phyloP scores from a whole-genome alignment of 1,140 invertebrate species.

The Orius laevigatus region DNA sequence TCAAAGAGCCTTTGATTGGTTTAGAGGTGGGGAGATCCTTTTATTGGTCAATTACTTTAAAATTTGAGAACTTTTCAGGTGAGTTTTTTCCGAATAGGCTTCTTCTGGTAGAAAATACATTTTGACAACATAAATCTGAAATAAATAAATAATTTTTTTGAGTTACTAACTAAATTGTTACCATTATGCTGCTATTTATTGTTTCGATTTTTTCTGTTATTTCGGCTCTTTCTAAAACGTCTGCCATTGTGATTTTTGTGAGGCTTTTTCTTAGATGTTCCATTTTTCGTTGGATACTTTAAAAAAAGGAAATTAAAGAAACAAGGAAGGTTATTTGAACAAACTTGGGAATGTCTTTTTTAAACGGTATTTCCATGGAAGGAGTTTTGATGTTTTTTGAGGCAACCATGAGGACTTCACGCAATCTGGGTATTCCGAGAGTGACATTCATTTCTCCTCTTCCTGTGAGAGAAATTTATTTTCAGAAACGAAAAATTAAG shows the following conservation, averaged over 20 bases:
- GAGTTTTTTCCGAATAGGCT: conserved; percentile 52
- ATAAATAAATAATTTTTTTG: conserved; percentile 31
- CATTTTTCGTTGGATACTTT: conserved; percentile 35
- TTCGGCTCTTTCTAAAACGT: conserved; percentile 61
- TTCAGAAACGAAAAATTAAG: not conserved
- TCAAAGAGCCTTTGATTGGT: too few relatives aligned
- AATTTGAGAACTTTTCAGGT: conserved; percentile 48
- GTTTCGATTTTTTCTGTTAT: conserved; percentile 39
- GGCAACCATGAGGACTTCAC: conserved; percentile 95
- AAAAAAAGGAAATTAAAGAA: conserved; percentile 7
- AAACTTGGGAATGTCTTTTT: conserved; percentile 28
- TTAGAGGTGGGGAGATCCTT: too few relatives aligned
- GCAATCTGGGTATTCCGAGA: conserved; percentile 84
- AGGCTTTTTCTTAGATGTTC: conserved; percentile 52
- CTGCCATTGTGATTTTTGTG: conserved; percentile 54
- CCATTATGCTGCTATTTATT: conserved; percentile 26
- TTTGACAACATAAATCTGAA: conserved; percentile 28
- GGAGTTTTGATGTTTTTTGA: conserved; percentile 84
- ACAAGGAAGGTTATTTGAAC: conserved; percentile 8
- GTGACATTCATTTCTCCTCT: conserved; percentile 99
- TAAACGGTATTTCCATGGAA: conserved; percentile 83
- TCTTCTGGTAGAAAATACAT: conserved; percentile 57
- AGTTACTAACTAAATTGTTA: not conserved
- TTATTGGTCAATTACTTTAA: conserved; percentile 36
- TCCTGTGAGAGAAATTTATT: conserved; percentile 33